These are phyloP conservation scores for Boleophthalmus pectinirostris DNA, from an alignment of 2,113 vertebrate genomes.

Conservation along the genomic window DNA sequence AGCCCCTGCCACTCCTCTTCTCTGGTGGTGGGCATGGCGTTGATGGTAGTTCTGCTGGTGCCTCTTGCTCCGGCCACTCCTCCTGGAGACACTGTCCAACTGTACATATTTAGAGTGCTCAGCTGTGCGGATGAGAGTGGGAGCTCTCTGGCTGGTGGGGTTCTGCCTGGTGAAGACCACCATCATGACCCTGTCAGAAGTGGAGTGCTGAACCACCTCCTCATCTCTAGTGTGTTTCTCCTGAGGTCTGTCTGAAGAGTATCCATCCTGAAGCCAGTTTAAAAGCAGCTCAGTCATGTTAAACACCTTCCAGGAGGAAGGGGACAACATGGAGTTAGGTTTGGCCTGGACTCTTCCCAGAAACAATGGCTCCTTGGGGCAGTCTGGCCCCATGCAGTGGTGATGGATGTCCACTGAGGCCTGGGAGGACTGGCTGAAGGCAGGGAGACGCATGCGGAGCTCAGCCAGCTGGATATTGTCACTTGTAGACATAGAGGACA, in stretches of 20 bases:
- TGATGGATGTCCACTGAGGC: conserved; percentile 81
- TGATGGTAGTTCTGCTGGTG: conserved; percentile 16
- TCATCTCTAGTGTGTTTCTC: neutral
- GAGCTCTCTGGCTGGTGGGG: conserved; percentile 25
- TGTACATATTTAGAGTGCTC: conserved; percentile 82
- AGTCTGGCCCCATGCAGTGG: conserved; percentile 44
- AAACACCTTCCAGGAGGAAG: conserved; percentile 82
- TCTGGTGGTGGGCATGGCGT: conserved; percentile 52
- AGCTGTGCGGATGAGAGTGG: conserved; percentile 81
- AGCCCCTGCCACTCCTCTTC: conserved; percentile 27
- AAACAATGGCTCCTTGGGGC: conserved; percentile 61
- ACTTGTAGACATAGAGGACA: conserved; percentile 80
- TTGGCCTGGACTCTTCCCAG: conserved; percentile 75
- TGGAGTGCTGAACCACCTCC: conserved; percentile 41
- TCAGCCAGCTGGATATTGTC: conserved; percentile 81
- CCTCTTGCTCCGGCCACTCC: conserved; percentile 57
- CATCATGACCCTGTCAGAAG: conserved; percentile 75
- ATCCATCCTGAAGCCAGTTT: conserved; percentile 74
- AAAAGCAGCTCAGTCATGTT: conserved; percentile 80
- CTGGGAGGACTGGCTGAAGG: conserved; percentile 39
- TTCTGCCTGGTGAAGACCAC: conserved; percentile 82
- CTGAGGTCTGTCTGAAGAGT: neutral
- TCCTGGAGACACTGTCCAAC: conserved; percentile 48
- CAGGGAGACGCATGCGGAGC: conserved; percentile 76
- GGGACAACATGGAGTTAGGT: conserved; percentile 39